Percentiles rank a stretch among this genome's conserved stretches.
Conservation (phyloP, 1,140 invertebrate genomes). For the Macrobrachium rosenbergii region DNA sequence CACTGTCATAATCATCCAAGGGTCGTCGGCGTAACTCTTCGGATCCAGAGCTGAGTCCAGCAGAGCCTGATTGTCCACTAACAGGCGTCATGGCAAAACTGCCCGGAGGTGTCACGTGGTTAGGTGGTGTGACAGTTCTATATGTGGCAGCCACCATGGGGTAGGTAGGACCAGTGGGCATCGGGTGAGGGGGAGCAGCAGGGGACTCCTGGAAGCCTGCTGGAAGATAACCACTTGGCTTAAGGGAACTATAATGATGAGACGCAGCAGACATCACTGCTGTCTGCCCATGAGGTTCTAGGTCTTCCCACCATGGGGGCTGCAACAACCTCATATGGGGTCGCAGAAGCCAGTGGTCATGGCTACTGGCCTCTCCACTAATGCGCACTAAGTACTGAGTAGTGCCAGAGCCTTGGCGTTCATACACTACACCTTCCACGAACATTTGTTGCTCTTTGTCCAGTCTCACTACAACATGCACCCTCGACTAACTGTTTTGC, state of each 20-base stretch:
- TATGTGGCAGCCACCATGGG: conserved; percentile 66
- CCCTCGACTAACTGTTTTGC: conserved; percentile 80
- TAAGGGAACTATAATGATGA: conserved; percentile 51
- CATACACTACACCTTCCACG: conserved; percentile 83
- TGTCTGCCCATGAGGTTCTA: conserved; percentile 74
- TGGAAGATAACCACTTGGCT: conserved; percentile 52
- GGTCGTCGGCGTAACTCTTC: conserved; percentile 71
- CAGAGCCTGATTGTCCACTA: conserved; percentile 63
- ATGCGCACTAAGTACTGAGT: conserved; percentile 62
- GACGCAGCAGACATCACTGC: conserved; percentile 45
- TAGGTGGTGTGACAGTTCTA: conserved; percentile 58
- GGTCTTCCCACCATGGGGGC: conserved; percentile 95
- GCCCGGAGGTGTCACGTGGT: conserved; percentile 64
- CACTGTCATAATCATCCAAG: conserved; percentile 87
- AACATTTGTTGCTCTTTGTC: conserved; percentile 78
- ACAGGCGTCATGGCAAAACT: conserved; percentile 59
- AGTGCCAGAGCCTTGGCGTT: conserved; percentile 51
- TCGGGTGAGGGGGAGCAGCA: conserved; percentile 28
- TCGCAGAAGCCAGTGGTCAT: conserved; percentile 79
- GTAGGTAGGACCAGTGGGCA: conserved; percentile 70
- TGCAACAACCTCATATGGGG: conserved; percentile 90
- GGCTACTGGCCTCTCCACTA: conserved; percentile 39
- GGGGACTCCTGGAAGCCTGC: conserved; percentile 54
- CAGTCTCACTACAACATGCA: conserved; percentile 76
- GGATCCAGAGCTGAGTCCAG: conserved; percentile 59